Evolutionary conservation across 2,888 invertebrate species (phyloP).

Genomic region (Eurytoma adleriae): DNA sequence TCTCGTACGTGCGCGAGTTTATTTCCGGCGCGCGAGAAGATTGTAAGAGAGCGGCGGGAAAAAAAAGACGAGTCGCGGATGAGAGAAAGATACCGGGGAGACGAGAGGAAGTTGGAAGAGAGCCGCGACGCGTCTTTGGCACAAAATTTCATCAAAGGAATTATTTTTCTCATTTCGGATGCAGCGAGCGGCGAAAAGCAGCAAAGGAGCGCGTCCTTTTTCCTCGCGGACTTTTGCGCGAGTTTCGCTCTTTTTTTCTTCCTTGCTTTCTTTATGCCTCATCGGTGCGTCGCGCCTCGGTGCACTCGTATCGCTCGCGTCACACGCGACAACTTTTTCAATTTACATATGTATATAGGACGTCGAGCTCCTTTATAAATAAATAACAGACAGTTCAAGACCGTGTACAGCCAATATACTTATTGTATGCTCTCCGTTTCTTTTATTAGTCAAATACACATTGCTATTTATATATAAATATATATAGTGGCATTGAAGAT

Average conservation of each 20-base stretch:
- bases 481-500: slow-evolving; percentile 71
- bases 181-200: slow-evolving; percentile 38
- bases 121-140: slow-evolving; percentile 6
- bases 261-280: slow-evolving; percentile 29
- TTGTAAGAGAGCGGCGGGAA: neutral
- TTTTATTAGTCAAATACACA: slow-evolving; percentile 61
- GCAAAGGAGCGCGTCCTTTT: slow-evolving; percentile 16
- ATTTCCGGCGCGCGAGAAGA: neutral
- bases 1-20: slow-evolving; percentile 2
- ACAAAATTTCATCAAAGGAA: slow-evolving; percentile 42
- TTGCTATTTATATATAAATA: slow-evolving; percentile 58
- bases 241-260: neutral
- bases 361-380: slow-evolving; percentile 37
- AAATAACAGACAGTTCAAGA: slow-evolving; percentile 59
- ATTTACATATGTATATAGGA: slow-evolving; percentile 3
- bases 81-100: neutral
- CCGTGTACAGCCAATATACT: slow-evolving; percentile 67
- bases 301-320: slow-evolving; percentile 32
- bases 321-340: slow-evolving; percentile 33
- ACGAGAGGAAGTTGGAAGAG: neutral
- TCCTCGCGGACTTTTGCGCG: neutral
- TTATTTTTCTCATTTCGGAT: slow-evolving; percentile 48
- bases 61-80: neutral
- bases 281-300: slow-evolving; percentile 26
- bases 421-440: slow-evolving; percentile 48